Base-by-base conservation (phyloP, 2,797 vertebrate genomes). In the Sphenopsis melanotis region DNA sequence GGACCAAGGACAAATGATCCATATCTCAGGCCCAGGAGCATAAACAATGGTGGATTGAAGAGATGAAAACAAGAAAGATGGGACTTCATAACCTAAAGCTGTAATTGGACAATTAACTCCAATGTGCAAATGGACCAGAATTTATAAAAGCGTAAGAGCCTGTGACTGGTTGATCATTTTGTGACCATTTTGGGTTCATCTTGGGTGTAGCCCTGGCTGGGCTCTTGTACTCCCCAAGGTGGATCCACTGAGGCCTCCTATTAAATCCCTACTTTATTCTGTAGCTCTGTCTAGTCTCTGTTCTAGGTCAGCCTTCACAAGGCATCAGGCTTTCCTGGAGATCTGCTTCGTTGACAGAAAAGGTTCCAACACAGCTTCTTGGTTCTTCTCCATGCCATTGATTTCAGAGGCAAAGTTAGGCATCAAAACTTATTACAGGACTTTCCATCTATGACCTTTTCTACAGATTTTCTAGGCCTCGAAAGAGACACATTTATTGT, bases 381-480 rank as follows among this genome's bases (percentile, higher is more conserved):
- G 20, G 19, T 11, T 63, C 59, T 7, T 42, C 10, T 41, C 14
- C 13, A 9, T 18, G 17, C 10, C 1, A 0, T 7, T 4, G 12
- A 29, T 82, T 52, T 42, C 39, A 39, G 20, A 57, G 29, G 27
- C 12, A 42, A 83, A 27, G 12, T 14, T 44, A 29, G 65, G 55
- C 6, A 20, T 5, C 11, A 24, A 15, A 78, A 30, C 2, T 83
- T 56, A 11, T 23, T 63, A 27, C 16, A 32, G 19, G 12, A 60
- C 18, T 27, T 56, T 75, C 5, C 12, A 18, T 16, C 21, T 63
- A 1, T 14, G 29, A 50, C 12, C 12, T 56, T 80, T 70, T 39
- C 36, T 34, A 56, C 29, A 50, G 20, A 36, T 76, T 65, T 86
- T 50, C 68, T 66, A 47, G 56, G 8, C 10, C 23, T 50, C 32